A percentile compares a stretch with the other conserved stretches of the same genome.
Conservation (phyloP, 2,797 vertebrate genomes). For the Spheniscus humboldti region DNA sequence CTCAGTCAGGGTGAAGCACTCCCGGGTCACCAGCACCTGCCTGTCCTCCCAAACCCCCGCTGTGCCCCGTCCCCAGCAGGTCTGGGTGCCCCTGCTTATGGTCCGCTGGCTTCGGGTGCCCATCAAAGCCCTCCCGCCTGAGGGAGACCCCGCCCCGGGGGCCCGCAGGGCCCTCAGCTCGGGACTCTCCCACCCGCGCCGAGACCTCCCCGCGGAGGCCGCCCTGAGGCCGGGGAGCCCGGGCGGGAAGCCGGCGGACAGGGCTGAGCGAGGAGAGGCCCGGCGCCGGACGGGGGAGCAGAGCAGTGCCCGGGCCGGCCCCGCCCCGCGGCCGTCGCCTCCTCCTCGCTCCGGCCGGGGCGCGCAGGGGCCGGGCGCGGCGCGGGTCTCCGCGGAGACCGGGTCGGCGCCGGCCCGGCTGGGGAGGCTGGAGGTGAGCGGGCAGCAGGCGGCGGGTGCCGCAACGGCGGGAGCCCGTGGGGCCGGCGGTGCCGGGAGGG, state of each 20-base stretch:
- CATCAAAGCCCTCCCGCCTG: neutral
- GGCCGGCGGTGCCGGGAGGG: neutral
- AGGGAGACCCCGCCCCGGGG: no score
- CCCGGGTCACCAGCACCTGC: no score
- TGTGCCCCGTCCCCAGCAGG: no score
- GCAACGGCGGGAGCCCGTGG: neutral
- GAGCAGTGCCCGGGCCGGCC: neutral
- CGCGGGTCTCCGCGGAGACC: neutral
- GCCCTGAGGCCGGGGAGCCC: neutral
- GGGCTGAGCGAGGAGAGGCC: neutral
- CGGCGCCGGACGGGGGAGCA: neutral
- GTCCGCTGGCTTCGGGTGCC: neutral
- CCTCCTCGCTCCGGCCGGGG: neutral
- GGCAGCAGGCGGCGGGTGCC: neutral
- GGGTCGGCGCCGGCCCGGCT: neutral
- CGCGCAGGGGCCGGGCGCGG: neutral
- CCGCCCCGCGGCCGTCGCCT: neutral
- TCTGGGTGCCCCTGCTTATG: fast-evolving
- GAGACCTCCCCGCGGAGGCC: neutral
- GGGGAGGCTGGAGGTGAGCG: neutral
- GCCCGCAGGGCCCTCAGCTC: neutral
- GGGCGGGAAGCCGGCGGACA: neutral
- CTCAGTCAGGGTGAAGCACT: no score
- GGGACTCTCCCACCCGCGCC: neutral
- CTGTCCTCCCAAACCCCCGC: no score